These are phyloP conservation scores for Aphelinus atriplicis DNA, from an alignment of 1,140 invertebrate genomes.

Conservation along the genomic window DNA sequence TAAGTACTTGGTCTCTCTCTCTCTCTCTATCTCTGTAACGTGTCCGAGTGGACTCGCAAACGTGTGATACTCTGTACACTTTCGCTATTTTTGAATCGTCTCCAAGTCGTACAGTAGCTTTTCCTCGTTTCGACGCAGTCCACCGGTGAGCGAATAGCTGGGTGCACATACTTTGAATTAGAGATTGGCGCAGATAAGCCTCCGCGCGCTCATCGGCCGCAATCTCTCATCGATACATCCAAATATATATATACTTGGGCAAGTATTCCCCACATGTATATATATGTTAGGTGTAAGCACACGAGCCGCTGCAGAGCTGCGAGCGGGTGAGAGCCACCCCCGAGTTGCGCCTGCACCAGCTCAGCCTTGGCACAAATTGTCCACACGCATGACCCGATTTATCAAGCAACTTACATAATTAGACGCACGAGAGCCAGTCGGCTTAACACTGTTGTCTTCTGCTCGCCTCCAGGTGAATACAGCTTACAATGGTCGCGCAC, in stretches of 20 bases:
- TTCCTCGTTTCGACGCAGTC: too few species aligned
- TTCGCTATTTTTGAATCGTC: too few species aligned
- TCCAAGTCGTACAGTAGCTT: too few species aligned
- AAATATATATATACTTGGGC: neutral
- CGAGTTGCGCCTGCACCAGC: neutral
- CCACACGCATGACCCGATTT: conserved; percentile 28
- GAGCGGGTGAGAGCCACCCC: neutral
- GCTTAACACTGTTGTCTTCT: neutral
- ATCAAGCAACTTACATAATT: conserved; percentile 40
- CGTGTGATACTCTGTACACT: too few species aligned
- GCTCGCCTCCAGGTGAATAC: neutral
- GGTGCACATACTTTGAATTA: too few species aligned
- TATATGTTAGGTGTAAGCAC: neutral
- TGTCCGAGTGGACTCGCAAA: too few species aligned
- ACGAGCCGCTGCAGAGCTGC: neutral
- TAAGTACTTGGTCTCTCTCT: neutral
- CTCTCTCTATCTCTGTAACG: neutral
- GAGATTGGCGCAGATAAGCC: too few species aligned
- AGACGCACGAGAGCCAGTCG: too few species aligned
- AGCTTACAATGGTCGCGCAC: conserved; percentile 77
- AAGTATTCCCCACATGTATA: neutral
- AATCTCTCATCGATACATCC: too few species aligned
- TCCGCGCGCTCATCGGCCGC: too few species aligned
- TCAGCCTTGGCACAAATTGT: conserved; percentile 32
- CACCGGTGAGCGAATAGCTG: too few species aligned